Evolutionary conservation across 2,113 vertebrate species (phyloP).

Genomic region (Pelusios castaneus): DNA sequence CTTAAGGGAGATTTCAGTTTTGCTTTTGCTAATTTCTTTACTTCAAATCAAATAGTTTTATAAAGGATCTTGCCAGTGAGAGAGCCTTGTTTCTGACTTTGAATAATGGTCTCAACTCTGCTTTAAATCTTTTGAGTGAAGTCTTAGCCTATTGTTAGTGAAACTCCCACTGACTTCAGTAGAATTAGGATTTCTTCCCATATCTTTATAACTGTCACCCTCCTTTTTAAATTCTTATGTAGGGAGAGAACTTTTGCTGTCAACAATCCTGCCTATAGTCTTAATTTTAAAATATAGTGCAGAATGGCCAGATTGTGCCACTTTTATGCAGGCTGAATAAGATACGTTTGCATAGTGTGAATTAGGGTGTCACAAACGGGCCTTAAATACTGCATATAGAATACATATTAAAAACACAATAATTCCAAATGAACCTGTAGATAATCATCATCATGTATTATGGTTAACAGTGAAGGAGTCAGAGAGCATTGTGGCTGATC

Average conservation of each 20-base stretch:
- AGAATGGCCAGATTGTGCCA: neutral
- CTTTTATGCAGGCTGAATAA: neutral
- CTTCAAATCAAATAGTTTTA: neutral
- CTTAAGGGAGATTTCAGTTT: neutral
- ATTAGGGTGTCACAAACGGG: neutral
- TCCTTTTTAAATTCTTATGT: neutral
- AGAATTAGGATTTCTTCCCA: fast-evolving
- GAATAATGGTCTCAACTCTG: neutral
- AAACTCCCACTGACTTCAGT: neutral
- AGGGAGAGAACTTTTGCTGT: neutral
- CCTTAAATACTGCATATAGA: neutral
- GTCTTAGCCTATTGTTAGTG: neutral
- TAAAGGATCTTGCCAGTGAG: neutral
- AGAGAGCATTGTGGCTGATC: neutral
- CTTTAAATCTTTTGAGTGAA: neutral
- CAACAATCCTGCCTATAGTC: neutral
- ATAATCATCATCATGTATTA: neutral
- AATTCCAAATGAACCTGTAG: neutral
- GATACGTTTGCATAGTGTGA: neutral
- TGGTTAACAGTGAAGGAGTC: neutral
- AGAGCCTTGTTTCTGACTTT: neutral
- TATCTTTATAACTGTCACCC: neutral
- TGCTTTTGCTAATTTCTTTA: neutral
- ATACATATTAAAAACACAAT: neutral
- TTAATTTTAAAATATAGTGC: neutral